A percentile compares a stretch with the other conserved stretches of the same genome.
These are phyloP conservation scores for Luidia sarsii DNA, from an alignment of 53 echinoderm and acorn worm genomes.

Conservation along the genomic window DNA sequence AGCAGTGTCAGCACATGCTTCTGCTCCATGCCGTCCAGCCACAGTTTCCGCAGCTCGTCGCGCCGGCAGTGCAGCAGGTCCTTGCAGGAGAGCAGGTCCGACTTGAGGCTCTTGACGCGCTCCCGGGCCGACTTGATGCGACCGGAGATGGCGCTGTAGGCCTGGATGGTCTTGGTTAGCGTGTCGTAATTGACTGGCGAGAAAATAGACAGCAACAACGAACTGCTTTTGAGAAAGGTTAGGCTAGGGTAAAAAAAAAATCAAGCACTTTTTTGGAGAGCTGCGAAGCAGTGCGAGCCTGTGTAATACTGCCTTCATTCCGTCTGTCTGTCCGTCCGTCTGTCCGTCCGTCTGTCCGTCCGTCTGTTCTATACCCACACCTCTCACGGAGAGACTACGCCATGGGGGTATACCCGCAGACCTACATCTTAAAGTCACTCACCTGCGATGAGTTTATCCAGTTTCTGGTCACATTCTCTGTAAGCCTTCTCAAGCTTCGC, in stretches of 20 bases:
- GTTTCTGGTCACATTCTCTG: constrained; percentile 83
- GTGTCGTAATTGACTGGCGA: constrained; percentile 89
- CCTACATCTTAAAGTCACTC: no score
- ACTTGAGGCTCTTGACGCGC: constrained; percentile 78
- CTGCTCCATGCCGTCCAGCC: constrained; percentile 98
- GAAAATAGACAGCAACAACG: no score
- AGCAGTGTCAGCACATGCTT: constrained; percentile 92
- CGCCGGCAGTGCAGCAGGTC: constrained; percentile 94
- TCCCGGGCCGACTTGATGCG: constrained; percentile 92
- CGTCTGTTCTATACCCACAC: no score
- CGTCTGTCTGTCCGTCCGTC: no score
- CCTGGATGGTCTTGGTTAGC: constrained; percentile 96
- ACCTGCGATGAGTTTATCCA: constrained; percentile 92
- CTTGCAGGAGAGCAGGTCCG: constrained; percentile 92
- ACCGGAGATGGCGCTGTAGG: constrained; percentile 95
- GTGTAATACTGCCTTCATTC: no score
- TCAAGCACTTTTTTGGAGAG: no score
- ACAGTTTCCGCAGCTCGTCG: constrained; percentile 86
- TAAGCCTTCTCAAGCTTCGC: constrained; percentile 89
- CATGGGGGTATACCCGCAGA: neutral
- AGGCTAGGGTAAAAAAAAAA: no score
- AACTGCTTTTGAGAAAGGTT: no score
- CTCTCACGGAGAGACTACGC: neutral
- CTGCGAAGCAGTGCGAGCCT: no score
- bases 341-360: no score